Evolutionary conservation across 2,888 invertebrate genomes (phyloP), one percentile per base, ranked within the genome.

Genomic region (Pollenia griseotomentosa): DNA sequence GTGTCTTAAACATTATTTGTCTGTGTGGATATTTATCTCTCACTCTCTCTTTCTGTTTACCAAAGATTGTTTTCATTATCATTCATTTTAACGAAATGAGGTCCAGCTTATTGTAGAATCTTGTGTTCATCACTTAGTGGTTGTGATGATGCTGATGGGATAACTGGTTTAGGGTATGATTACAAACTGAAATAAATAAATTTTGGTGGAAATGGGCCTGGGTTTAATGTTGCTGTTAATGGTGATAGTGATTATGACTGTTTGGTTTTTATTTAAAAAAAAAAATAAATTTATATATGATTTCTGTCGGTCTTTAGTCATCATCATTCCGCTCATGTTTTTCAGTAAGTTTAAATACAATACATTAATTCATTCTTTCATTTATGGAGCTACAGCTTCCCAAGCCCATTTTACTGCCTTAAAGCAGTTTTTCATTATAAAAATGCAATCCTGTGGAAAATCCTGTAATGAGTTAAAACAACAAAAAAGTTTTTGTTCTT

Each of bases 391-490:
- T 68, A 23, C 53, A 81, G 19, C 23, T 78, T 33, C 51, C 3
- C 51, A 48, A 19, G 55, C 33, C 71, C 57, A 66, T 57, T 78
- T 66, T 73, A 73, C 53, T 83, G 88, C 82, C 81, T 87, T 87
- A 59, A 83, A 87, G 83, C 86, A 86, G 71, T 85, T 84, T 87
- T 87, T 86, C 90, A 90, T 91, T 89, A 90, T 90, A 88, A 88
- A 89, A 88, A 88, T 86, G 88, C 88, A 89, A 89, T 89, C 89
- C 89, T 80, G 84, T 88, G 88, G 89, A 88, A 90, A 89, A 88
- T 89, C 66, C 91, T 90, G 89, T 86, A 91, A 90, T 88, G 88
- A 88, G 83, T 84, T 87, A 73, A 81, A 68, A 59, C 85, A 86
- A 81, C 59, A 88, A 51, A 66, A 63, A n/a, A 70, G 2, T 66